Evolutionary conservation across 2,888 invertebrate species (phyloP).

Genomic region (Erannis defoliaria): DNA sequence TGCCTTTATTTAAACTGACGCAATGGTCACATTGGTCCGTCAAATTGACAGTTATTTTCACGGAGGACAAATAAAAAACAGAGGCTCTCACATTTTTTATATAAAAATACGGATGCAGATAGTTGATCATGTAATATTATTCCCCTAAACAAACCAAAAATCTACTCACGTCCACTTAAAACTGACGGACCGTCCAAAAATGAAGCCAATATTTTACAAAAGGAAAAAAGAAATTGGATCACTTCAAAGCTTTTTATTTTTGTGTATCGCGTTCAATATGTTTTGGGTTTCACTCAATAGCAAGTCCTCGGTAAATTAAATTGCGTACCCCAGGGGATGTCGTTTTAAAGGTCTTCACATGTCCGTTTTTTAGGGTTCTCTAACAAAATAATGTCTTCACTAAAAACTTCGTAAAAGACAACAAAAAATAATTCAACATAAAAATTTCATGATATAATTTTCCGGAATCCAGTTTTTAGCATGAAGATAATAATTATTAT

Average conservation of each 20-base stretch:
- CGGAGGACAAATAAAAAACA: no score
- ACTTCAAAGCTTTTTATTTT: constrained; percentile 76
- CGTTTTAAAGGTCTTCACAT: constrained; percentile 80
- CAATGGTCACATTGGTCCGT: no score
- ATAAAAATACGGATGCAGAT: no score
- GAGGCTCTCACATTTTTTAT: no score
- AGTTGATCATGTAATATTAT: background rate
- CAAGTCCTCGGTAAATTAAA: constrained; percentile 80
- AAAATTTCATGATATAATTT: no score
- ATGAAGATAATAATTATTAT: no score
- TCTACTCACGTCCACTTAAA: constrained; percentile 46
- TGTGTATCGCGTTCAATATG: constrained; percentile 75
- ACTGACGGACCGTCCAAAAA: constrained; percentile 52
- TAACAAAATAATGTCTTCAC: no score
- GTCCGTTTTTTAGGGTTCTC: constrained; percentile 60
- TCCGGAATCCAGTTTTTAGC: no score
- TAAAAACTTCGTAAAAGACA: background rate
- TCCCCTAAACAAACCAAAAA: constrained; percentile 11
- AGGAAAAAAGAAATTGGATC: constrained; percentile 65
- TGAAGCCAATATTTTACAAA: constrained; percentile 70
- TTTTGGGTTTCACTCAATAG: constrained; percentile 81
- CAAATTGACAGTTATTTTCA: no score
- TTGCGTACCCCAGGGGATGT: constrained; percentile 67
- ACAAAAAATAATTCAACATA: background rate
- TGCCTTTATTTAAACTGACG: no score